These are phyloP conservation scores for Cariama cristata DNA, from an alignment of 2,113 vertebrate genomes.

Conservation along the genomic window DNA sequence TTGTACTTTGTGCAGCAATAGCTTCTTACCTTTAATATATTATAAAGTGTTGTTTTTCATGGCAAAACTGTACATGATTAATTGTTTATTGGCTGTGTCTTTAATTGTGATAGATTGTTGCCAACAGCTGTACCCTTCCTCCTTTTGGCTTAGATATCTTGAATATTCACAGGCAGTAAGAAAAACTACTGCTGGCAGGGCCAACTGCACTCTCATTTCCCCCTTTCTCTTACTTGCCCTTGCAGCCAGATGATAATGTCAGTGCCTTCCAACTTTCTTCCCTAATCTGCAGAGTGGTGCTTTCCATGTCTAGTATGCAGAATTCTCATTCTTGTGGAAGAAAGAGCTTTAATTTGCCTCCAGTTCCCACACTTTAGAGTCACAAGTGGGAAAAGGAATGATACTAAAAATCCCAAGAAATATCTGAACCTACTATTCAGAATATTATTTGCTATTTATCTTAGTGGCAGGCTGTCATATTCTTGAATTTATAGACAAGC, in stretches of 20 bases:
- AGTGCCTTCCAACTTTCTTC: not conserved
- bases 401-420: not conserved
- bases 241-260: not conserved
- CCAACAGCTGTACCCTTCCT: not conserved
- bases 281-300: not conserved
- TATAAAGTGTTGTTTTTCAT: conserved; percentile 33
- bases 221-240: not conserved
- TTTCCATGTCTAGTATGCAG: not conserved
- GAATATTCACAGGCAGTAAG: not conserved
- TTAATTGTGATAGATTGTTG: not conserved
- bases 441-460: not conserved
- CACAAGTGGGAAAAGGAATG: not conserved
- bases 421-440: not conserved
- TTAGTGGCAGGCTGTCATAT: not conserved
- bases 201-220: not conserved
- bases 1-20: not conserved
- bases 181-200: not conserved
- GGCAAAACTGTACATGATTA: conserved; percentile 1
- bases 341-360: not conserved
- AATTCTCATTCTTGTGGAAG: not conserved
- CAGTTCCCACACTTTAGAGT: not conserved
- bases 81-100: conserved; percentile 41
- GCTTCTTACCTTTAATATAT: conserved; percentile 26
- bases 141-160: not conserved
- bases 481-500: not conserved